These are phyloP conservation scores for Lasioglossum morio DNA, from an alignment of 2,888 invertebrate genomes.

Conservation along the genomic window DNA sequence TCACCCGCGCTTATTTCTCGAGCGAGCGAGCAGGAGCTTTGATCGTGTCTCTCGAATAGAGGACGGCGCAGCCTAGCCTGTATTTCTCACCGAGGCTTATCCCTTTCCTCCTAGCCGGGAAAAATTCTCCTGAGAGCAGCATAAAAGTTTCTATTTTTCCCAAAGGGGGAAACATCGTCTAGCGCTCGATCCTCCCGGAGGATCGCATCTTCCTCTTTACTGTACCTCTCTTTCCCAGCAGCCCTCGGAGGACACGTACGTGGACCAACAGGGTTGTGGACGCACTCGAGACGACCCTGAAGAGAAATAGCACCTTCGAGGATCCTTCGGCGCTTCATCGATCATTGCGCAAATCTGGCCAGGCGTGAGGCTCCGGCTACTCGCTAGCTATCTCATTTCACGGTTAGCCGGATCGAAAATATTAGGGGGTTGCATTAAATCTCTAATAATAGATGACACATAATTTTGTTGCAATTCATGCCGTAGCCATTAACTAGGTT, in stretches of 20 bases:
- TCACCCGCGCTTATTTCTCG: constrained; percentile 54
- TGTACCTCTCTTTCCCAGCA: background rate
- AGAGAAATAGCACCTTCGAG: constrained; percentile 44
- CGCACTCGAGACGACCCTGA: constrained; percentile 29
- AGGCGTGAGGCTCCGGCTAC: constrained; percentile 51
- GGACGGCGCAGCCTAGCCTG: constrained; percentile 29
- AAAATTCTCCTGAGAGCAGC: constrained; percentile 62
- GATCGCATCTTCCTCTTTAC: background rate
- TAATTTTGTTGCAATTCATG: background rate
- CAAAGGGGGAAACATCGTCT: constrained; percentile 58
- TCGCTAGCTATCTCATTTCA: constrained; percentile 75
- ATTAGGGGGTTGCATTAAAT: background rate
- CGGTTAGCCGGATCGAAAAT: constrained; percentile 73
- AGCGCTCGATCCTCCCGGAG: constrained; percentile 34
- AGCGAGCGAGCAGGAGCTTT: constrained; percentile 25
- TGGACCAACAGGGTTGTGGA: constrained; percentile 20
- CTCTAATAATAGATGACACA: background rate
- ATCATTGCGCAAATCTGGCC: constrained; percentile 58
- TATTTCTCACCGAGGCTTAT: constrained; percentile 54
- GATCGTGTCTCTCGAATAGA: constrained; percentile 53
- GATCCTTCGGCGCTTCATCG: constrained; percentile 68
- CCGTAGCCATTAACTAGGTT: too few species aligned
- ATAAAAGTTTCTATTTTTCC: constrained; percentile 67
- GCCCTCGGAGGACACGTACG: constrained; percentile 12
- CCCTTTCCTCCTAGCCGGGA: constrained; percentile 39